Evolutionary conservation across 1,140 invertebrate genomes (phyloP).

Genomic region (Saccostrea echinata): DNA sequence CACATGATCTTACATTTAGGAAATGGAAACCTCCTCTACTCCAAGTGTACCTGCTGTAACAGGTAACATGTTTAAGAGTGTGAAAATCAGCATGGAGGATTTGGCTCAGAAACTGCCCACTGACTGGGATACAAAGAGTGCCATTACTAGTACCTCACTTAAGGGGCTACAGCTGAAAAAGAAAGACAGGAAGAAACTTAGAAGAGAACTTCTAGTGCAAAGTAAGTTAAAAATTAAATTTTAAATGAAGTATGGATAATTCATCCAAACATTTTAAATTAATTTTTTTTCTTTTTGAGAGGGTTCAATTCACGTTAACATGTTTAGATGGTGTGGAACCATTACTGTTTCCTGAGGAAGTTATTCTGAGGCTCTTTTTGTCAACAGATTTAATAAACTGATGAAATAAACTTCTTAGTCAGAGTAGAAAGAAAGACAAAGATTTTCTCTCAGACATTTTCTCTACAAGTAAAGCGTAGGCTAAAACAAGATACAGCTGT

Average conservation of each 20-base stretch:
- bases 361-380: no score
- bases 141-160: conserved; percentile 74
- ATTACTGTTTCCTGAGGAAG: no score
- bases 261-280: not conserved
- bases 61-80: conserved; percentile 65
- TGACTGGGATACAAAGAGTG: conserved; percentile 73
- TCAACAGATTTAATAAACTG: no score
- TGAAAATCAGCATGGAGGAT: conserved; percentile 66
- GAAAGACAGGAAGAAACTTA: conserved; percentile 75
- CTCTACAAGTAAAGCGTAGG: no score
- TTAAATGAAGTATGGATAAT: not conserved
- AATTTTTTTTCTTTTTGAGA: no score
- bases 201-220: conserved; percentile 71
- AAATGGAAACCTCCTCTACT: conserved; percentile 21
- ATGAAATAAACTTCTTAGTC: no score
- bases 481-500: no score
- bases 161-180: conserved; percentile 75
- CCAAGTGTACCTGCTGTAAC: not conserved
- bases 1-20: not conserved
- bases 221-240: conserved; percentile 65
- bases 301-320: no score
- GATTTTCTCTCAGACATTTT: no score
- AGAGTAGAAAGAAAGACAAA: no score
- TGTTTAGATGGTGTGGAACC: no score
- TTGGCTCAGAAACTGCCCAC: conserved; percentile 68